Evolutionary conservation across 2,888 invertebrate genomes (phyloP).

Genomic region (Dilophus febrilis): DNA sequence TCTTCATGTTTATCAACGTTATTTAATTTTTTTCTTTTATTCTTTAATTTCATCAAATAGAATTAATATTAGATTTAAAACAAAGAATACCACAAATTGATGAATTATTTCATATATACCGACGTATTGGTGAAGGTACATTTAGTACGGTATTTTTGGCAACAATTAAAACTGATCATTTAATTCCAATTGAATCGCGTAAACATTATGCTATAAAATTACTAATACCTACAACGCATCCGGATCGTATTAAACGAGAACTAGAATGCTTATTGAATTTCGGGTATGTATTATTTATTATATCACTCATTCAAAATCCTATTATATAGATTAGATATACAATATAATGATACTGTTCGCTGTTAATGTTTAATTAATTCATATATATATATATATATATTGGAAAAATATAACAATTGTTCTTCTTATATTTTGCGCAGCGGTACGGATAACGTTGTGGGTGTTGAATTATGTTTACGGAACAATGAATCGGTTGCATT

Average conservation of each 20-base stretch:
- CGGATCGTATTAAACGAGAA: constrained; percentile 64
- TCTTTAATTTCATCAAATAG: constrained; percentile 9
- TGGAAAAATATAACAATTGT: background rate
- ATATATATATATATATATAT: too few species aligned
- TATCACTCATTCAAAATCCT: background rate
- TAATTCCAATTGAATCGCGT: constrained; percentile 28
- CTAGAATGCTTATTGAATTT: constrained; percentile 59
- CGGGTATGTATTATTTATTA: constrained; percentile 35
- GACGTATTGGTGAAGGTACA: constrained; percentile 66
- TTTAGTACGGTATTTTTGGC: constrained; percentile 77
- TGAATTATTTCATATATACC: constrained; percentile 46
- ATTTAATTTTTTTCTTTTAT: background rate
- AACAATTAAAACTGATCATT: constrained; percentile 35
- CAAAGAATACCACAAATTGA: constrained; percentile 40
- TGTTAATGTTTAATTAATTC: constrained; percentile 5
- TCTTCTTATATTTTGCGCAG: constrained; percentile 28
- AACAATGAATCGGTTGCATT: constrained; percentile 66
- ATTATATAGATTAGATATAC: too few species aligned
- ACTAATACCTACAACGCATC: constrained; percentile 73
- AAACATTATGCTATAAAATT: constrained; percentile 70
- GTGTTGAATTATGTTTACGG: constrained; percentile 60
- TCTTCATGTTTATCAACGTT: background rate
- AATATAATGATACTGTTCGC: too few species aligned
- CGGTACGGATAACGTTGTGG: constrained; percentile 65
- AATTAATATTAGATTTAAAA: constrained; percentile 24